Base-by-base conservation (phyloP, 2,113 vertebrate species). In the Vulpes vulpes region DNA sequence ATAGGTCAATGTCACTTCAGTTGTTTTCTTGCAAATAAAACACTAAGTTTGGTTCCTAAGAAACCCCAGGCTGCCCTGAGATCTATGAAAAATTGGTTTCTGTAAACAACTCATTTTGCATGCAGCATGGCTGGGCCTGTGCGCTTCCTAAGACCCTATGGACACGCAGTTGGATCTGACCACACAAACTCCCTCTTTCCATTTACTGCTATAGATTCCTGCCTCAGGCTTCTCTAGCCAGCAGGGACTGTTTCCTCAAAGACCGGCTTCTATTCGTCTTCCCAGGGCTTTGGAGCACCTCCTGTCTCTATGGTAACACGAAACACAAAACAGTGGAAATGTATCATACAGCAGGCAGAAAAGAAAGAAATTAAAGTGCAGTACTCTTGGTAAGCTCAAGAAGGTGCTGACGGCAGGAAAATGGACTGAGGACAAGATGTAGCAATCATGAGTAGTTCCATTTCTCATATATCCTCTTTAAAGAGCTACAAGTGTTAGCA, bases 291-390 rank as follows among this genome's bases (percentile, higher is more conserved):
- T 94, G 97, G 94, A 95, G 97, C 71, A 76, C 62, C 84, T 97
- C 93, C 81, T 62, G 97, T 98, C 95, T 98, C 98, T 94, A 98
- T 98, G 97, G 97, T 93, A 98, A 98, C 98, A 94, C 0, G 55
- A 96, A 97, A 93, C 73, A 97, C 97, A 96, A 85, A 96, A 97
- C 93, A 69, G 64, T 62, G 88, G 91, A 93, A 94, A 96, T 76
- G 73, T 73, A 94, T 67, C 25, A 35, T 65, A 74, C 60, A 96
- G 80, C 35, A 27, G 67, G 92, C 49, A 89, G 94, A 59, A 83
- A 78, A 85, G 65, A 93, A 94, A 81, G 80, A 65, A 80, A 65
- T 74, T 30, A 94, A 53, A 92, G 74, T 89, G 71, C 53, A 96
- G 93, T 86, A 43, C 83, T 95, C 69, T 35, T 35, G 53, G 74